Evolutionary conservation across 2,113 vertebrate genomes (phyloP).

Genomic region (Protobothrops mucrosquamatus): DNA sequence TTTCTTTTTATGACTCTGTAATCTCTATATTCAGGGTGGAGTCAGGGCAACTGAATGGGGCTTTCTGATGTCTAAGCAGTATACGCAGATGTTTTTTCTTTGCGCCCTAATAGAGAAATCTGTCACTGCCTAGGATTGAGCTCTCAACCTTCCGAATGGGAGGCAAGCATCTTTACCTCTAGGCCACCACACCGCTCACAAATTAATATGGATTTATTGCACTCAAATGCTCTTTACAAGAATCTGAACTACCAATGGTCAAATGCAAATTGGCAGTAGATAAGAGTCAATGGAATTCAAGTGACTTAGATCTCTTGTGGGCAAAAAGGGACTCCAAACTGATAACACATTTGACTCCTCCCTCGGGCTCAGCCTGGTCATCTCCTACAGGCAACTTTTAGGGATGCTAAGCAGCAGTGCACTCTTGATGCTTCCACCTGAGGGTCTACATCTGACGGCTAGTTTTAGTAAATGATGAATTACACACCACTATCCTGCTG

Average conservation of each 20-base stretch:
- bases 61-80: neutral
- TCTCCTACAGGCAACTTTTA: neutral
- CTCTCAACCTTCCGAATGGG: neutral
- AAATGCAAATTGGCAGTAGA: neutral
- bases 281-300: neutral
- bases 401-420: neutral
- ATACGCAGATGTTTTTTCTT: neutral
- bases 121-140: neutral
- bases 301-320: neutral
- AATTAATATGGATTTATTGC: neutral
- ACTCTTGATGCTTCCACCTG: neutral
- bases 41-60: no score
- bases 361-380: neutral
- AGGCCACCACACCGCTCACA: neutral
- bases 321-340: neutral
- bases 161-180: neutral
- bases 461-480: neutral
- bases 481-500: neutral
- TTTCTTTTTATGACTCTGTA: no score
- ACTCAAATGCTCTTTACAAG: neutral
- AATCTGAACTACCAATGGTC: neutral
- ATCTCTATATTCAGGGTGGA: no score
- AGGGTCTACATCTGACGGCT: no score
- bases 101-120: neutral
- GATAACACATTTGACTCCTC: neutral